Conservation (phyloP, 2,888 invertebrate species). For the Zonitis immaculata region DNA sequence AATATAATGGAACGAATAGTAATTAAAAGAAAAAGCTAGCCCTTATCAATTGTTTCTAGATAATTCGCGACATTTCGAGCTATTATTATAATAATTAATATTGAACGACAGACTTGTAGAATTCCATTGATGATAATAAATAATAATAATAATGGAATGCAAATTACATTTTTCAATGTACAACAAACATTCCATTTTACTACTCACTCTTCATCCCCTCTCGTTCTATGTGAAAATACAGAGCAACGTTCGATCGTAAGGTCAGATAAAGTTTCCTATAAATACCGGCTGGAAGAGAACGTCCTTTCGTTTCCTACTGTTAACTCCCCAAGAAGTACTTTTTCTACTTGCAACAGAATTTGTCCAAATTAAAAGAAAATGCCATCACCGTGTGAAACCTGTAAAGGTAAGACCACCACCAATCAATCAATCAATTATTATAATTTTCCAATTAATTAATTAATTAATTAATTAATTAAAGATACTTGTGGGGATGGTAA, state of each 20-base stretch:
- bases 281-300: constrained; percentile 18
- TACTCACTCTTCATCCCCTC: constrained; percentile 46
- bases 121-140: not conserved
- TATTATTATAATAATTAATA: too few relatives aligned
- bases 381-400: constrained; percentile 56
- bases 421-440: not conserved
- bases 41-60: too few relatives aligned
- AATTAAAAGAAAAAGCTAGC: too few relatives aligned
- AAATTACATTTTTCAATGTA: not conserved
- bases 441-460: too few relatives aligned
- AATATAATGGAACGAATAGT: too few relatives aligned
- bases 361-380: too few relatives aligned
- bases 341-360: too few relatives aligned
- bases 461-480: too few relatives aligned
- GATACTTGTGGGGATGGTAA: constrained; percentile 54
- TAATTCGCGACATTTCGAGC: too few relatives aligned
- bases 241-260: constrained; percentile 49
- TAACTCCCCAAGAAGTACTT: too few relatives aligned
- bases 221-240: constrained; percentile 49
- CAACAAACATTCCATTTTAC: not conserved
- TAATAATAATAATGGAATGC: not conserved
- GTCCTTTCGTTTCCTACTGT: constrained; percentile 5
- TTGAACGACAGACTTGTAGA: too few relatives aligned
- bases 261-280: constrained; percentile 29
- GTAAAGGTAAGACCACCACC: constrained; percentile 51